A percentile compares a stretch with the other conserved stretches of the same genome.
Evolutionary conservation across 2,888 invertebrate genomes (phyloP).

Genomic region (Eristalis pertinax): DNA sequence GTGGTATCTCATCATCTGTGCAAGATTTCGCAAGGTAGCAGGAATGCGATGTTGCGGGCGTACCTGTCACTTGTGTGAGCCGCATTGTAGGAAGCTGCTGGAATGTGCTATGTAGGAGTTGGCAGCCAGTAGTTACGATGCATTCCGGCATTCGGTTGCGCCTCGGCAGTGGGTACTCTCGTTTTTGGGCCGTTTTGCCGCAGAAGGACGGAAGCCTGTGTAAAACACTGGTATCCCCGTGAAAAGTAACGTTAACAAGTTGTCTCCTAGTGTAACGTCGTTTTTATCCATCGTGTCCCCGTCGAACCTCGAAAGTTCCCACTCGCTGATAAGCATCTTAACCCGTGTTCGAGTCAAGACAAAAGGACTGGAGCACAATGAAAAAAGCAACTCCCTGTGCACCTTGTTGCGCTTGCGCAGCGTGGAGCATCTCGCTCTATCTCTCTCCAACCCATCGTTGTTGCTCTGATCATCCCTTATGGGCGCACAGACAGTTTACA

Average conservation of each 20-base stretch:
- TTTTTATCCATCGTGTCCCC: conserved; percentile 18
- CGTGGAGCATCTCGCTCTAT: conserved; percentile 47
- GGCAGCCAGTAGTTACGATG: background rate
- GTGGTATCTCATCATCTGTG: conserved; percentile 46
- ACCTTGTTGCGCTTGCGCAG: conserved; percentile 57
- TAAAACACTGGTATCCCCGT: conserved; percentile 56
- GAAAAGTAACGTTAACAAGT: conserved; percentile 68
- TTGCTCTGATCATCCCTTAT: conserved; percentile 61
- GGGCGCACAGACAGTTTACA: conserved; percentile 7
- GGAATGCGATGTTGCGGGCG: conserved; percentile 52
- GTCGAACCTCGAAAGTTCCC: conserved; percentile 55
- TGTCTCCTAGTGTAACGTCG: conserved; percentile 59
- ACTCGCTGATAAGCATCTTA: conserved; percentile 64
- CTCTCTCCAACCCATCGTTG: conserved; percentile 22
- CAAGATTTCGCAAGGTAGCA: conserved; percentile 64
- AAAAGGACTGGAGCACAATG: conserved; percentile 60
- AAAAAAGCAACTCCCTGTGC: conserved; percentile 26
- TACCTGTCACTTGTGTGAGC: conserved; percentile 18
- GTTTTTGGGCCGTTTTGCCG: conserved; percentile 19
- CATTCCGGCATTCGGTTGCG: conserved; percentile 28
- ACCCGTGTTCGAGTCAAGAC: conserved; percentile 62
- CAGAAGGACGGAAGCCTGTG: conserved; percentile 46
- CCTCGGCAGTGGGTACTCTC: conserved; percentile 20
- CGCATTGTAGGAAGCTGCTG: conserved; percentile 40
- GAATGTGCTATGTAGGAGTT: conserved; percentile 38